Base-by-base conservation (phyloP, 2,797 vertebrate species). In the Myotis findleyi region DNA sequence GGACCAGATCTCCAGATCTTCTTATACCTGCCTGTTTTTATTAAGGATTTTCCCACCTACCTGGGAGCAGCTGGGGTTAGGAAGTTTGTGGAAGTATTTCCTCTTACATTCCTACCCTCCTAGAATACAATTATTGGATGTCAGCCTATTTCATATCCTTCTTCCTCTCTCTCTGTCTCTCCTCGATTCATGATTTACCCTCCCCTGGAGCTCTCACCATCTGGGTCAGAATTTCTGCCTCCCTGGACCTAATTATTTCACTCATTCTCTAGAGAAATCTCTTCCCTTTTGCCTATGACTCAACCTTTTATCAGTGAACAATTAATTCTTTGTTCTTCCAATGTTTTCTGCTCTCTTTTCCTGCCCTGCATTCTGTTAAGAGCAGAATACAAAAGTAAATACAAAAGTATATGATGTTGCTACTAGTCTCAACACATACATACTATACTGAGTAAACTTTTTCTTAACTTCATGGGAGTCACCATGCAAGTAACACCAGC, bases 201-300 rank as follows among this genome's bases (percentile, higher is more conserved):
- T 93, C 64, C 69, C 57, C 57, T 95, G 59, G 23, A 87, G 55
- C 55, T 93, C 69, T 53, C 57, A 81, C 80, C 93, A 91, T 95
- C 89, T 97, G 96, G 80, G 82, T 76, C 91, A 73, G 62, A 88
- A 69, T 93, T 84, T 94, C 86, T 94, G 83, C 92, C 94, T 97
- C 88, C 55, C 38, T 89, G 91, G 55, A 83, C 83, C 66, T 91
- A 89, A 95, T 95, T 93, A 96, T 59, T 88, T 95, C 57, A 68
- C 51, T 91, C 27, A 77, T 81, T 96, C 96, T 96, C 88, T 82
- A 77, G 49, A 73, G 89, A 47, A n/a, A 81, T 92, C 33, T 86
- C 75, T 95, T 95, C 66, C 64, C 66, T 91, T 94, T 91, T 89
- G 82, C 53, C 92, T 89, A 20, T 95, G 92, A 95, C 91, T 96